Evolutionary conservation across 2,113 vertebrate genomes (phyloP), one percentile per base, ranked within the genome.

Genomic region (Phyllopteryx taeniolatus): DNA sequence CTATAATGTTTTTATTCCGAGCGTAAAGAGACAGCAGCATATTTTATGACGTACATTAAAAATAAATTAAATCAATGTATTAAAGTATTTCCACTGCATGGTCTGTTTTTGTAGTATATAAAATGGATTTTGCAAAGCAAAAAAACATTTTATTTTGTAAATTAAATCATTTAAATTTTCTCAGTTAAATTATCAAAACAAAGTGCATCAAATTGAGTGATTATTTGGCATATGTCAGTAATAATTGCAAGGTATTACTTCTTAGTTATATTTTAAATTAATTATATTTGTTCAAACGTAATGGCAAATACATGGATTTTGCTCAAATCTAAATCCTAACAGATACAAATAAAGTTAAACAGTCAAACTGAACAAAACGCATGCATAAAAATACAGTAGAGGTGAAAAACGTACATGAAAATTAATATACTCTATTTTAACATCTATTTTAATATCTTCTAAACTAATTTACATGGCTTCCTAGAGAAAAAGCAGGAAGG

Each of bases 1-100:
- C 69, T 54, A 70, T 70, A 71, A 49, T 43, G 65, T 54, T 54
- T n/a, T 54, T 42, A 35, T 54, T 54, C 49, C 7, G 31, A 35
- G 51, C 31, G 46, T 51, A 35, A 12, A 44, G 17, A 12, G 62
- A 43, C 62, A 43, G 62, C 7, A 31, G 20, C 63, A 44, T 46
- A 46, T 46, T 65, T 65, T 27, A 22, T n/a, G 20, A 13, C 12
- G 43, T 27, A 44, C n/a, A 44, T 44, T 65, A 65, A 44, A 65
- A 39, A 46, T 65, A 22, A n/a, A 65, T 46, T 7, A 65, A 65
- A 44, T 44, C 20, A 44, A 65, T 13, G n/a, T 44, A 44, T 65
- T 22, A n/a, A 44, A 65, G 63, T 46, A 44, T 44, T 65, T 65
- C 8, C n/a, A 6, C 0, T 5, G 12, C 20, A 8, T 63, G 3